Evolutionary conservation across 2,888 invertebrate species (phyloP).

Genomic region (Euclidia mi): DNA sequence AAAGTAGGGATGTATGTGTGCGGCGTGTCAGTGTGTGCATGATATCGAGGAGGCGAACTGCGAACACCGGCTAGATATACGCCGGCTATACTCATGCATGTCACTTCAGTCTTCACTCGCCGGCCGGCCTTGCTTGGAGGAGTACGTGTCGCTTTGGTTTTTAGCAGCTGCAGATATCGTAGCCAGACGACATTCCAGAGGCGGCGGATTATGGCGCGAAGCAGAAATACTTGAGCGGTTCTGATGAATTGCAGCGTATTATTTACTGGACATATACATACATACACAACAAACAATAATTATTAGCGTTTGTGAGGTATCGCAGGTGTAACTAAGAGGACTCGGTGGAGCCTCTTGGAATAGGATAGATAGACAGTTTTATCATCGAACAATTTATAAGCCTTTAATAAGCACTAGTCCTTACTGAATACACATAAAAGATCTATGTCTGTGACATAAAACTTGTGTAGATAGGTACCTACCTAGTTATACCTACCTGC

Average conservation of each 20-base stretch:
- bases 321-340: conserved; percentile 36
- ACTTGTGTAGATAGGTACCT: too few species aligned
- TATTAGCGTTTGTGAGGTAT: conserved; percentile 41
- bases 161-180: conserved; percentile 69
- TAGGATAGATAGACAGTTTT: conserved; percentile 14
- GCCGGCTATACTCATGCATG: too few species aligned
- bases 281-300: conserved; percentile 49
- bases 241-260: conserved; percentile 81
- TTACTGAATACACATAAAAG: too few species aligned
- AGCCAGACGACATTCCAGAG: conserved; percentile 85
- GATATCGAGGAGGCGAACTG: conserved; percentile 54
- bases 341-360: background rate
- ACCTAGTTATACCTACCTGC: too few species aligned
- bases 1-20: conserved; percentile 71
- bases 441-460: too few species aligned
- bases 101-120: conserved; percentile 76
- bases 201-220: conserved; percentile 84
- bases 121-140: conserved; percentile 61
- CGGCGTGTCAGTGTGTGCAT: conserved; percentile 69
- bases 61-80: conserved; percentile 49
- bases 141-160: conserved; percentile 69
- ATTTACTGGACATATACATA: conserved; percentile 71
- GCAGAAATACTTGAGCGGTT: conserved; percentile 83
- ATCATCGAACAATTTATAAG: conserved; percentile 15
- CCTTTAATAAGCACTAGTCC: background rate